Conservation (phyloP, 2,888 invertebrate genomes). For the Cremastinae sp. region DNA sequence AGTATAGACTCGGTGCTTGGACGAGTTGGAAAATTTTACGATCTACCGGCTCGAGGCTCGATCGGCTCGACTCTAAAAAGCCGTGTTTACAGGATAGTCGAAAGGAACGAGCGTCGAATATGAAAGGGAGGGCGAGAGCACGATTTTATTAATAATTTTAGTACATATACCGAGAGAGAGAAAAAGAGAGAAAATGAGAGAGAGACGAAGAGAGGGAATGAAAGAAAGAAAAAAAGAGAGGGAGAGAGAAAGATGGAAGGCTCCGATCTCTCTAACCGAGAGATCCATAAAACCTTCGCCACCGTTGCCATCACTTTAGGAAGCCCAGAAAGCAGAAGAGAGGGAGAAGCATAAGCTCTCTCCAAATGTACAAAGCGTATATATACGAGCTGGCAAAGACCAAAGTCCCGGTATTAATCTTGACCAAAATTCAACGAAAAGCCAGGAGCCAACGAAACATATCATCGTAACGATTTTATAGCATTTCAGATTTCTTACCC, state of each 20-base stretch:
- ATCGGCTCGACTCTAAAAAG: conserved; percentile 66
- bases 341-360: conserved; percentile 33
- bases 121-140: conserved; percentile 63
- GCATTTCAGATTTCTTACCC: conserved; percentile 14
- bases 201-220: not conserved
- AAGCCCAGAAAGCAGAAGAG: conserved; percentile 21
- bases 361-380: conserved; percentile 39
- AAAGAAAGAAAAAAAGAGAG: conserved; percentile 28
- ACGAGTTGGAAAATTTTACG: conserved; percentile 71
- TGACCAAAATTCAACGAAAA: conserved; percentile 58
- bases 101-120: conserved; percentile 55
- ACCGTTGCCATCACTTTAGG: conserved; percentile 64
- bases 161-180: conserved; percentile 41
- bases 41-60: conserved; percentile 58
- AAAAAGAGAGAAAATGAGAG: not conserved
- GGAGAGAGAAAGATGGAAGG: conserved; percentile 36
- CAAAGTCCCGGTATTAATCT: conserved; percentile 44
- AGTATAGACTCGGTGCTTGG: conserved; percentile 43
- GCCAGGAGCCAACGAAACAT: conserved; percentile 49
- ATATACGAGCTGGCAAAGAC: conserved; percentile 38
- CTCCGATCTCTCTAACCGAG: conserved; percentile 56
- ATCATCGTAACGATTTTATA: conserved; percentile 56
- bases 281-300: conserved; percentile 69
- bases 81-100: conserved; percentile 70
- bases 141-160: conserved; percentile 75